Conservation (phyloP, 2,888 invertebrate genomes). For the Cerceris ruficornis region DNA sequence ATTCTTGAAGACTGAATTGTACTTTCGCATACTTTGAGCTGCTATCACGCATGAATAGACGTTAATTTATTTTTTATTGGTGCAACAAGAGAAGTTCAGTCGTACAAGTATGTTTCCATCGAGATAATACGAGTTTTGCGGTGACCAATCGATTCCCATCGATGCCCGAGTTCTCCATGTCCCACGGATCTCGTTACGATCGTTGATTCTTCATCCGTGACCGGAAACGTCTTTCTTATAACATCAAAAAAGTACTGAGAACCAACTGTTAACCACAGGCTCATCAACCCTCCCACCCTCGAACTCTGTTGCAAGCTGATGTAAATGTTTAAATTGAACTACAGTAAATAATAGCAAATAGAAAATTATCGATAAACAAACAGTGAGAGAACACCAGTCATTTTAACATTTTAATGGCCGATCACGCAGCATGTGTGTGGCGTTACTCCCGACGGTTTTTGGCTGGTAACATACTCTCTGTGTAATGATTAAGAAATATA, state of each 20-base stretch:
- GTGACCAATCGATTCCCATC: slow-evolving; percentile 56
- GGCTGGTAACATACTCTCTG: too few relatives aligned
- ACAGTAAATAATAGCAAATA: background rate
- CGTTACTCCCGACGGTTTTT: too few relatives aligned
- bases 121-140: slow-evolving; percentile 54
- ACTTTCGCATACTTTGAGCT: too few relatives aligned
- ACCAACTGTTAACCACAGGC: slow-evolving; percentile 42
- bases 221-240: slow-evolving; percentile 51
- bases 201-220: slow-evolving; percentile 50
- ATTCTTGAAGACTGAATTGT: too few relatives aligned
- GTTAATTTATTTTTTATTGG: background rate
- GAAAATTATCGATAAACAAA: background rate
- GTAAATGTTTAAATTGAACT: too few relatives aligned
- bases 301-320: slow-evolving; percentile 3
- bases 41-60: background rate
- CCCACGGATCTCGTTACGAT: slow-evolving; percentile 57
- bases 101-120: slow-evolving; percentile 37
- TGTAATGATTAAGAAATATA: too few relatives aligned
- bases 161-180: slow-evolving; percentile 50
- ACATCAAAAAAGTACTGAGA: slow-evolving; percentile 24
- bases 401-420: too few relatives aligned
- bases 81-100: background rate
- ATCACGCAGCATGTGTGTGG: too few relatives aligned
- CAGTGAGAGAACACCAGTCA: too few relatives aligned
- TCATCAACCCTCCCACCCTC: slow-evolving; percentile 26